phyloP scores from a whole-genome alignment of 2,888 invertebrate species.

The Pristionchus arcanus region DNA sequence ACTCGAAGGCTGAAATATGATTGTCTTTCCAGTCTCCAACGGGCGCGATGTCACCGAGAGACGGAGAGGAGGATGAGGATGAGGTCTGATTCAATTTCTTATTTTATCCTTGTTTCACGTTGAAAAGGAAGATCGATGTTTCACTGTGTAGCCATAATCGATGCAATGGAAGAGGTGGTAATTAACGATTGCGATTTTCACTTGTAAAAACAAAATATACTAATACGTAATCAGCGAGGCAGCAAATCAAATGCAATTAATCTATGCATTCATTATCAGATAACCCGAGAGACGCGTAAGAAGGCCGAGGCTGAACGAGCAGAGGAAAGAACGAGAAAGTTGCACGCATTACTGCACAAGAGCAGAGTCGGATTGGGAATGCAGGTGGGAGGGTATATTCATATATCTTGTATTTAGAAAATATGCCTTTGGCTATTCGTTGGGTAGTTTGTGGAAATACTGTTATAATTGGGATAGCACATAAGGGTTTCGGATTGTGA shows the following conservation, averaged over 20 bases:
- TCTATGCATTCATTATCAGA: not conserved
- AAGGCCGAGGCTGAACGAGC: constrained; percentile 45
- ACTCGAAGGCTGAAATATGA: not conserved
- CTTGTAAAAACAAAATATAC: too few species aligned
- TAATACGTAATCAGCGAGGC: too few species aligned
- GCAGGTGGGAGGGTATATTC: constrained; percentile 66
- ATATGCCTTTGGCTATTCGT: not conserved
- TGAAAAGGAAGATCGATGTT: too few species aligned
- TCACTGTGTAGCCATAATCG: too few species aligned
- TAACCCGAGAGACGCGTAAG: constrained; percentile 20
- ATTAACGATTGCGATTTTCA: too few species aligned
- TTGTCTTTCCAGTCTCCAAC: constrained; percentile 2
- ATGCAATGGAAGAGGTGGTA: too few species aligned
- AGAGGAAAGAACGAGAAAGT: constrained; percentile 62
- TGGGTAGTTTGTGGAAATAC: too few species aligned
- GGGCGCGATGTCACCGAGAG: not conserved
- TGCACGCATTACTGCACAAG: constrained; percentile 75
- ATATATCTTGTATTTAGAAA: not conserved
- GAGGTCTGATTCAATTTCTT: not conserved
- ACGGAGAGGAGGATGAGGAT: constrained; percentile 35
- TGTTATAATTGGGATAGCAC: too few species aligned
- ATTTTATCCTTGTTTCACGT: not conserved
- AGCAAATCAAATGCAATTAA: too few species aligned
- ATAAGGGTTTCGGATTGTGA: too few species aligned
- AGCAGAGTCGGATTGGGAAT: constrained; percentile 74